Percentiles rank a stretch among this genome's conserved stretches.
Conservation (phyloP, 2,797 vertebrate species). For the Merluccius polli region DNA sequence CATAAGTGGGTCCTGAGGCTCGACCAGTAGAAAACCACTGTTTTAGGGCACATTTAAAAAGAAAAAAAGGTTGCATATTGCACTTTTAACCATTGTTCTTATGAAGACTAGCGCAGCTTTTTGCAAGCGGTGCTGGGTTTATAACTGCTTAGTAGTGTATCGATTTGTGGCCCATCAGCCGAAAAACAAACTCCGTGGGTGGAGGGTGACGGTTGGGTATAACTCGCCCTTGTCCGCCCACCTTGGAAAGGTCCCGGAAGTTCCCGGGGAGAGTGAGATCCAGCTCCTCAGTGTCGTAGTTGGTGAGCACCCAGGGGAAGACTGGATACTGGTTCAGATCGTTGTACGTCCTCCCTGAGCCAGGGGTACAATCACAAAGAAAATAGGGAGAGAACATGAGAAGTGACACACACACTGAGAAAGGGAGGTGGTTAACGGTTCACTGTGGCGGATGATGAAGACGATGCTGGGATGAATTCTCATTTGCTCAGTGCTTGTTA, state of each 20-base stretch:
- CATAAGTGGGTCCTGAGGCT: too few species aligned
- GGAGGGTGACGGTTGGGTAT: too few species aligned
- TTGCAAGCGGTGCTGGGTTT: too few species aligned
- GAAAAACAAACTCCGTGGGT: too few species aligned
- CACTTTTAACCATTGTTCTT: too few species aligned
- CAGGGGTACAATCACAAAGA: not conserved
- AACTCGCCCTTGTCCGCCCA: slow-evolving; percentile 44
- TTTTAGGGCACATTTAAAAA: too few species aligned
- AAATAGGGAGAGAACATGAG: not conserved
- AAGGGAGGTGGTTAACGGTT: not conserved
- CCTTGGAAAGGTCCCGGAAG: slow-evolving; percentile 99
- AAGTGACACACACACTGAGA: not conserved
- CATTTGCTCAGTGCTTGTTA: too few species aligned
- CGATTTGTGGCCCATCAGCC: too few species aligned
- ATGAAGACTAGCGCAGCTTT: too few species aligned
- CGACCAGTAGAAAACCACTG: too few species aligned
- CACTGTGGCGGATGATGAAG: not conserved
- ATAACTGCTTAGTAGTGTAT: too few species aligned
- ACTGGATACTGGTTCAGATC: slow-evolving; percentile 97
- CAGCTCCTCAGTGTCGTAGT: slow-evolving; percentile 95
- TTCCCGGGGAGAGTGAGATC: slow-evolving; percentile 96
- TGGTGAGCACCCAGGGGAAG: slow-evolving; percentile 97
- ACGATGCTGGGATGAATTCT: not conserved
- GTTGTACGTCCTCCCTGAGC: slow-evolving; percentile 92
- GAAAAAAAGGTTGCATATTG: too few species aligned